Evolutionary conservation across 2,113 vertebrate genomes (phyloP), one percentile per base, ranked within the genome.

Genomic region (Nannobrachium achirus): DNA sequence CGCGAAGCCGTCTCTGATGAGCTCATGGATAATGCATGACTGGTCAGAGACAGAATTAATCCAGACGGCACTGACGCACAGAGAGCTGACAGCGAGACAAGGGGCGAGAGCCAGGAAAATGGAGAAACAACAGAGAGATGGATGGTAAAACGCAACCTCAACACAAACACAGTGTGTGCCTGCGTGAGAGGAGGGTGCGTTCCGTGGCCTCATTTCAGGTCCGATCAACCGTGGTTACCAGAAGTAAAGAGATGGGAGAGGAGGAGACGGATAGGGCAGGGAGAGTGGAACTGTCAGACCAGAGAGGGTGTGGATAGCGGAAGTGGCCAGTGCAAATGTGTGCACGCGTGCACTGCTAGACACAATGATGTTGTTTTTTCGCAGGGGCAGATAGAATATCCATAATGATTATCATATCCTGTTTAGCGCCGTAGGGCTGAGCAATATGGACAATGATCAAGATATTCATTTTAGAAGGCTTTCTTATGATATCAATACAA

Each of bases 21-120:
- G 53, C 73, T 81, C 73, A 85, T 88, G 66, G 60, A 84, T 81
- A 78, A 88, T 88, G 61, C 53, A 86, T 84, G 57, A 14, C 40
- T 64, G 59, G 10, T 51, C 15, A 11, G 58, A 25, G 20, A 66
- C 66, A 48, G 18, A 20, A 67, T 9, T 45, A 57, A 56, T 56
- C 64, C 53, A 73, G 71, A 56, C 56, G 59, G 64, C 20, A 52
- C 45, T 11, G 25, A 14, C 18, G 51, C 6, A 41, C 10, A 42
- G n/a, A 10, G 13, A 6, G 5, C 39, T 10, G 50, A 40, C 33
- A 46, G 25, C 10, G 42, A 56, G 19, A 52, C 9, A 65, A 71
- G n/a, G 10, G 7, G 48, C 41, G 11, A 42, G 14, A n/a, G 49
- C 11, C 39, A 33, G 25, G 18, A 56, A 64, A 40, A 56, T 10